Evolutionary conservation across 2,797 vertebrate species (phyloP), one percentile per base, ranked within the genome.

Genomic region (Morus bassanus): DNA sequence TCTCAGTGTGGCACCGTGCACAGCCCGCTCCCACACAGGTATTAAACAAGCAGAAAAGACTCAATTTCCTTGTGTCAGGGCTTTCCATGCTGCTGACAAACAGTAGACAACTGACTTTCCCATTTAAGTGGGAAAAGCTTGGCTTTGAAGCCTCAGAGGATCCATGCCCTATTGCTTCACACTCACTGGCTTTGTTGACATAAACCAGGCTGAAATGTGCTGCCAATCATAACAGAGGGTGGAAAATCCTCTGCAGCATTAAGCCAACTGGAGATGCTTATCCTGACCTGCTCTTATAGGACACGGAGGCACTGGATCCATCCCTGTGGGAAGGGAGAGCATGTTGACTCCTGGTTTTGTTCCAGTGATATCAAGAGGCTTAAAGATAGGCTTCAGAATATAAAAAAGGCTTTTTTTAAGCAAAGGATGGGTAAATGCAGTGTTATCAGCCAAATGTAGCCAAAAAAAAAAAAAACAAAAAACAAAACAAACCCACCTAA

Each of bases 1-100:
- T 91, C 83, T 81, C 18, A 12, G 24, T 5, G 35, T 59, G 70
- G 75, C 83, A 56, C 43, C 2, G 14, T 4, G 3, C 39, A 70
- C 6, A 0, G 80, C 46, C 68, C 0, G 0, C 75, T 95, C 91
- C 93, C 78, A 28, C 18, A 11, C 17, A 69, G 89, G 83, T 24
- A 91, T 96, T 93, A 88, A 92, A 88, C 61, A 72, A 91, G 68
- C 80, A 94, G 91, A 96, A 94, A 91, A 95, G 83, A 88, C 95
- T 97, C 84, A 70, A 95, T 97, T 96, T 96, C 78, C 80, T 96
- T 79, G 87, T 86, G 90, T 96, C 90, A 96, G 85, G 69, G 75
- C 68, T 91, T 95, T 97, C 96, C 72, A 31, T 53, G 81, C 28
- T 91, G 92, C 95, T 96, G 96, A 95, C 93, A 94, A 96, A 89